Conservation (phyloP, 2,797 vertebrate genomes). For the Acanthurus tractus region DNA sequence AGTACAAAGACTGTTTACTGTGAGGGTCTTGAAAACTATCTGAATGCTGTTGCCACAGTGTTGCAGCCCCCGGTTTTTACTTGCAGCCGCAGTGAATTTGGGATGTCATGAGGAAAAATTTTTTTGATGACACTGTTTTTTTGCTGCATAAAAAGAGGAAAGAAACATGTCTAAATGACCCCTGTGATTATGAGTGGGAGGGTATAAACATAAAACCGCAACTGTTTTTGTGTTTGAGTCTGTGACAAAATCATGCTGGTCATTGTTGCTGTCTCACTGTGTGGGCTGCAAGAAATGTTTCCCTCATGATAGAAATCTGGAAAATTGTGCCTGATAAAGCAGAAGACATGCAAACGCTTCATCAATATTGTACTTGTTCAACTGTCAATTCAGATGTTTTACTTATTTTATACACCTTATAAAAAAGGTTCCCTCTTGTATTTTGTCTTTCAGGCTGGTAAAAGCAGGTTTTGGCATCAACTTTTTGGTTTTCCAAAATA, state of each 20-base stretch:
- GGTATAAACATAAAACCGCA: conserved; percentile 34
- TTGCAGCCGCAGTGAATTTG: conserved; percentile 11
- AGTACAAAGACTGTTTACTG: conserved; percentile 6
- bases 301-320: conserved; percentile 8
- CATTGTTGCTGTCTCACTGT: conserved; percentile 45
- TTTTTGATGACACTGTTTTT: conserved; percentile 11
- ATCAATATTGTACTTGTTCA: not conserved
- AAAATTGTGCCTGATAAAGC: not conserved
- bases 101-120: conserved; percentile 17
- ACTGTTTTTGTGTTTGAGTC: conserved; percentile 19
- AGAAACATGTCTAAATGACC: conserved; percentile 35
- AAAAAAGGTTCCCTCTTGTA: not conserved
- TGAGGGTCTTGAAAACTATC: conserved; percentile 15
- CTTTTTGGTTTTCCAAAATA: too few relatives aligned
- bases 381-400: not conserved
- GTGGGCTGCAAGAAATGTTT: conserved; percentile 36
- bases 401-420: not conserved
- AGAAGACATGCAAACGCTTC: conserved; percentile 2
- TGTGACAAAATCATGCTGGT: conserved; percentile 21
- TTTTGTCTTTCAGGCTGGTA: not conserved
- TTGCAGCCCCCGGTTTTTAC: not conserved
- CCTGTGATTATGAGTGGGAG: conserved; percentile 26
- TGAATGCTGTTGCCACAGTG: conserved; percentile 13
- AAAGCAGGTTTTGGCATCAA: not conserved
- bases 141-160: conserved; percentile 31